Base-by-base conservation (phyloP, 2,888 invertebrate species). In the Drosophila borealis region DNA sequence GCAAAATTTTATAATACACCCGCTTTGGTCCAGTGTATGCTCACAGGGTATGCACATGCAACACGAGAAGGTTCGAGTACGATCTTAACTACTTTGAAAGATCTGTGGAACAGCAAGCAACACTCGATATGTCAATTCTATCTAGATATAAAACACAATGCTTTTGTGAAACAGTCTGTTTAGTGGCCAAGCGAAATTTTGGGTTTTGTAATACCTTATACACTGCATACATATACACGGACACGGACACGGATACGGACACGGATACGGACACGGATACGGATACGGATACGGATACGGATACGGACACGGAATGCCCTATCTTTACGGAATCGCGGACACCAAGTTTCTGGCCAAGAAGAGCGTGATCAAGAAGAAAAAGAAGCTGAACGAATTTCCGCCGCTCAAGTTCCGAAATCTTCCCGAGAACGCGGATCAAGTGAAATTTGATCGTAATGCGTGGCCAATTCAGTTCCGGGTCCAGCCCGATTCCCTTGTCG, bases 401-500 rank as follows among this genome's bases (percentile, higher is more conserved):
- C 33, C 68, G 2, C 29, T 29, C 14, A 81, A 70, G 19, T 89
- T 88, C 37, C 59, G 39, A 0, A 69, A 57, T 2, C 55, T 61
- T 37, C 14, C 59, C 4, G 25, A 54, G 2, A 37, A 73, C 0
- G 62, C 56, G 2, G 53, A 17, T 10, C 59, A 37, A 10, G 29
- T 37, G 6, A 70, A 86, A 17, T 88, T 78, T 36, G 60, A 89
- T 51, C 74, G 39, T 17, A 11, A 88, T 39, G 89, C 70, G 9
- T 46, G 80, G 42, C 84, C 91, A 0, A 81, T 90, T 13, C 74
- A 80, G 14, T 90, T 90, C 45, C 87, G 82, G 3, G 53, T 69
- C 2, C 90, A 93, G 0, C 90, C 94, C 0, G 93, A 93, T 62
- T 92, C 93, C 25, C 61, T 94, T 0, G 88, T 93, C 0, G 93